These are phyloP conservation scores for Mesorhabditis belari DNA, from an alignment of 2,888 invertebrate species.

Conservation along the genomic window DNA sequence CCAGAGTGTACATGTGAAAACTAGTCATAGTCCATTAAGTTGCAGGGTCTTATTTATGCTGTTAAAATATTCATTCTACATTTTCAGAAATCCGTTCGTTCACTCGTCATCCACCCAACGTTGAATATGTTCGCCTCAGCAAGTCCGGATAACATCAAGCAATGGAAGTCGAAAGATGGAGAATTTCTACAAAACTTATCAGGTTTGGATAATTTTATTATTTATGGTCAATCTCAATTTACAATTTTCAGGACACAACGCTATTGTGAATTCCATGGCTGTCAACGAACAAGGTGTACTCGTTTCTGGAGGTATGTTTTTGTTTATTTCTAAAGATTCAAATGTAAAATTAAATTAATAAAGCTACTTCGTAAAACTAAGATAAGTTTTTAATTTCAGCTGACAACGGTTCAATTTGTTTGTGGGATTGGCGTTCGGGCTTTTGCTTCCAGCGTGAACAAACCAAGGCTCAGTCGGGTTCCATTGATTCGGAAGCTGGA, in stretches of 20 bases:
- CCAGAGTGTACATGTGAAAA: too few relatives aligned
- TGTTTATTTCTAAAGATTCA: slow-evolving; percentile 1
- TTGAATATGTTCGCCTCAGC: slow-evolving; percentile 89
- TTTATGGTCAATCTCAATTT: neutral
- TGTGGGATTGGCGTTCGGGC: slow-evolving; percentile 98
- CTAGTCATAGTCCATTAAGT: too few relatives aligned
- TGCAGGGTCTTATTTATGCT: too few relatives aligned
- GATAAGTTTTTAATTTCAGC: slow-evolving; percentile 55
- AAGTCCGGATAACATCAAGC: slow-evolving; percentile 96
- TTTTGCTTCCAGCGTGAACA: slow-evolving; percentile 79
- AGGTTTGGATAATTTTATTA: slow-evolving; percentile 4
- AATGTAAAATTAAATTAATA: slow-evolving; percentile 4
- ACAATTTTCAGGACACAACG: slow-evolving; percentile 76
- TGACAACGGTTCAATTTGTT: slow-evolving; percentile 94
- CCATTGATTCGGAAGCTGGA: slow-evolving; percentile 97
- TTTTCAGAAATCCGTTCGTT: slow-evolving; percentile 63
- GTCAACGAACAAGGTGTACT: slow-evolving; percentile 89
- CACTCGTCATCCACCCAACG: slow-evolving; percentile 61
- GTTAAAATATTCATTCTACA: neutral
- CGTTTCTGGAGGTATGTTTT: slow-evolving; percentile 74
- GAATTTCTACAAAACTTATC: slow-evolving; percentile 81
- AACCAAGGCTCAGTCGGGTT: slow-evolving; percentile 73
- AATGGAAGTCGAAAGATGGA: slow-evolving; percentile 96
- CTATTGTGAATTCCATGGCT: slow-evolving; percentile 91
- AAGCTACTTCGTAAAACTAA: neutral